Evolutionary conservation across 2,888 invertebrate species (phyloP).

Genomic region (Oligia latruncula): DNA sequence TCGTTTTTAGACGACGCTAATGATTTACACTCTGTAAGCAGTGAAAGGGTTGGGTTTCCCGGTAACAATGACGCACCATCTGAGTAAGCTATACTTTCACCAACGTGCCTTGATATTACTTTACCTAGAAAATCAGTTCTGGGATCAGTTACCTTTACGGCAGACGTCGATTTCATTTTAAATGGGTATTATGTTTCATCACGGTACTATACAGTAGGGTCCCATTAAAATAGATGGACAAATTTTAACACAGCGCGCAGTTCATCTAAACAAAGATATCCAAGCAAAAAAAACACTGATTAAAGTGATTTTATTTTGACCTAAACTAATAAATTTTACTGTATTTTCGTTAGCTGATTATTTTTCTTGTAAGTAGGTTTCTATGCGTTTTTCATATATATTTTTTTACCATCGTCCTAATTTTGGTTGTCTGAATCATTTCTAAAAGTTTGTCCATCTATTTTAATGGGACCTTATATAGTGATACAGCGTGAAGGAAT

Average conservation of each 20-base stretch:
- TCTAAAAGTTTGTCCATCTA: too few relatives aligned
- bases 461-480: not conserved
- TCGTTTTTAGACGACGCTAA: slow-evolving; percentile 39
- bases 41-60: slow-evolving; percentile 54
- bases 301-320: too few relatives aligned
- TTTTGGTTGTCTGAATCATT: too few relatives aligned
- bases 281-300: too few relatives aligned
- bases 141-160: slow-evolving; percentile 23
- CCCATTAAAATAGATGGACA: too few relatives aligned
- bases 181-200: not conserved
- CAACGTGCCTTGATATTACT: slow-evolving; percentile 29
- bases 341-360: too few relatives aligned
- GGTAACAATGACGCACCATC: slow-evolving; percentile 58
- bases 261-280: too few relatives aligned
- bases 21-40: slow-evolving; percentile 52
- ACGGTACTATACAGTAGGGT: not conserved
- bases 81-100: slow-evolving; percentile 61
- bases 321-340: too few relatives aligned
- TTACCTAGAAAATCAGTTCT: slow-evolving; percentile 40
- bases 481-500: not conserved
- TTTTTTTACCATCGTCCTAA: too few relatives aligned
- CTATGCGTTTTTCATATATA: too few relatives aligned
- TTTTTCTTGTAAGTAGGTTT: too few relatives aligned
- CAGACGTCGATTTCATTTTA: slow-evolving; percentile 26
- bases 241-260: too few relatives aligned